phyloP scores from a whole-genome alignment of 2,113 vertebrate genomes.

The Leuciscus idus region DNA sequence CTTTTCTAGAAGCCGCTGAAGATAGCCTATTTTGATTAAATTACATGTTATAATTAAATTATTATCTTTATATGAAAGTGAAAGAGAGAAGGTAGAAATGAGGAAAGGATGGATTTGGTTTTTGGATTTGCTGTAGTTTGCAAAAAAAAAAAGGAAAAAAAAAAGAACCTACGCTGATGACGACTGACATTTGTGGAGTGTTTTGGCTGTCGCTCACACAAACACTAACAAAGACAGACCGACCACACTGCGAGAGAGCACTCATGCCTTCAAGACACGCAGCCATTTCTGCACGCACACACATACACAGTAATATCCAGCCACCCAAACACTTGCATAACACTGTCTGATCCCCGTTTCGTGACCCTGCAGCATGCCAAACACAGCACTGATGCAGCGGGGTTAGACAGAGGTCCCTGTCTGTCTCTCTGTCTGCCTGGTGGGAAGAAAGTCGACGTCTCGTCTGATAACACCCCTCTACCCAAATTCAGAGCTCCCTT shows the following conservation, averaged over 20 bases:
- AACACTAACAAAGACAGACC: background rate
- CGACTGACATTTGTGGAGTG: slow-evolving; percentile 39
- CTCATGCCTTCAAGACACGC: slow-evolving; percentile 14
- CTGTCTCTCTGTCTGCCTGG: slow-evolving; percentile 30
- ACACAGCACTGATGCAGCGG: slow-evolving; percentile 15
- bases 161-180: slow-evolving; percentile 11
- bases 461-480: slow-evolving; percentile 12
- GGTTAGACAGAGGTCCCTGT: slow-evolving; percentile 33
- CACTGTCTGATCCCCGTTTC: slow-evolving; percentile 21
- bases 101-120: background rate
- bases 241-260: background rate
- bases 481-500: background rate
- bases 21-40: background rate
- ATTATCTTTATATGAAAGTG: background rate
- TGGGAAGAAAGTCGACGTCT: slow-evolving; percentile 12
- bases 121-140: background rate
- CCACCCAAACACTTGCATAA: slow-evolving; percentile 45
- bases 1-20: background rate
- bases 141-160: background rate
- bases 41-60: background rate
- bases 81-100: background rate
- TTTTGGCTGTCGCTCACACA: slow-evolving; percentile 29
- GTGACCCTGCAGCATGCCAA: slow-evolving; percentile 25
- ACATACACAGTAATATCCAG: background rate
- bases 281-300: background rate